Evolutionary conservation across 2,113 vertebrate species (phyloP).

Genomic region (Hippocampus guttulatus): DNA sequence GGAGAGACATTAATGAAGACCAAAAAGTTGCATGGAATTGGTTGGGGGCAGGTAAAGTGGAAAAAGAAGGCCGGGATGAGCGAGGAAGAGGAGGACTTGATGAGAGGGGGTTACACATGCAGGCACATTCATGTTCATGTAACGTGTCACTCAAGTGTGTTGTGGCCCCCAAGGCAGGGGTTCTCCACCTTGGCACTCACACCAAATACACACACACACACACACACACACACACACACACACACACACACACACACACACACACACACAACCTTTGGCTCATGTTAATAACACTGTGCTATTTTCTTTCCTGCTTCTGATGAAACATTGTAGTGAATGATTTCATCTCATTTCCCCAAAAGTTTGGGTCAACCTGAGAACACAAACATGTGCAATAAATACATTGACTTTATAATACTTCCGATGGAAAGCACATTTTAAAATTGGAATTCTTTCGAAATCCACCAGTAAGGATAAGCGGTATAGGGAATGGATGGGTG

Average conservation of each 20-base stretch:
- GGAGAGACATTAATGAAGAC: conserved; percentile 46
- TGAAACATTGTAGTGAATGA: conserved; percentile 47
- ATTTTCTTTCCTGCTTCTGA: conserved; percentile 41
- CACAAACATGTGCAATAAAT: conserved; percentile 11
- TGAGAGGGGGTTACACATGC: conserved; percentile 30
- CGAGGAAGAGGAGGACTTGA: conserved; percentile 23
- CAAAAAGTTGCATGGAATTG: conserved; percentile 13
- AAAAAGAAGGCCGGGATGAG: conserved; percentile 18
- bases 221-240: conserved; percentile 14
- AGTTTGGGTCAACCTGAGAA: conserved; percentile 34
- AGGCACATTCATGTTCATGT: conserved; percentile 54
- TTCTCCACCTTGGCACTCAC: conserved; percentile 58
- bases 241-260: conserved; percentile 30
- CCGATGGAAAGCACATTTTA: not conserved
- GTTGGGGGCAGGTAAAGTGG: conserved; percentile 15
- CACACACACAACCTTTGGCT: conserved; percentile 37
- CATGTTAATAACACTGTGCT: conserved; percentile 28
- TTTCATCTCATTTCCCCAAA: conserved; percentile 30
- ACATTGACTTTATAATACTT: conserved; percentile 4
- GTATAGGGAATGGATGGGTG: too few relatives aligned
- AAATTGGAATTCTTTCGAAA: too few relatives aligned
- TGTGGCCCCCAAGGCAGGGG: conserved; percentile 59
- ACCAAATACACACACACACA: conserved; percentile 21
- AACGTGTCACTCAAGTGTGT: conserved; percentile 59
- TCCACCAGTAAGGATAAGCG: too few relatives aligned